A percentile compares a stretch with the other conserved stretches of the same genome.
These are phyloP conservation scores for Neopipo cinnamomea DNA, from an alignment of 2,113 vertebrate genomes.

Conservation along the genomic window DNA sequence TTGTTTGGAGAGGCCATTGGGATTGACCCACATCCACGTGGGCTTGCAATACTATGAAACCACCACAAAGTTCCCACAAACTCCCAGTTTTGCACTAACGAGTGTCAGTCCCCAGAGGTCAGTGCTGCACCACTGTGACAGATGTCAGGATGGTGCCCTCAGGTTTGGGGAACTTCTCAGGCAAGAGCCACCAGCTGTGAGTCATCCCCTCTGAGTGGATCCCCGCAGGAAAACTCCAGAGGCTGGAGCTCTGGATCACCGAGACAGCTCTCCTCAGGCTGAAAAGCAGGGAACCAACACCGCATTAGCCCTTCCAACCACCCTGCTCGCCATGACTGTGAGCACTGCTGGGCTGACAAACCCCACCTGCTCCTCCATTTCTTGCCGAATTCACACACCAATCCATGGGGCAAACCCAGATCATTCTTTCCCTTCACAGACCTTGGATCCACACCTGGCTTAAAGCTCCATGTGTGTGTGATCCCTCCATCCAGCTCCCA, in stretches of 20 bases:
- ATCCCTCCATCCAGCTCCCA: not conserved
- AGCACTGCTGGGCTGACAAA: accelerated
- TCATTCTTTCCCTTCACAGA: not conserved
- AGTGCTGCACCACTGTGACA: accelerated
- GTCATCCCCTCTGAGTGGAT: not conserved
- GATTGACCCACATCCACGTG: not conserved
- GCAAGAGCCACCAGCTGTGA: not conserved
- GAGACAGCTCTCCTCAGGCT: not conserved
- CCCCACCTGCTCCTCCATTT: not conserved
- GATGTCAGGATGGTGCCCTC: not conserved
- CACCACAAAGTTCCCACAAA: not conserved
- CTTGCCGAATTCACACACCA: not conserved
- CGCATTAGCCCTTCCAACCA: not conserved
- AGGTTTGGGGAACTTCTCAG: not conserved
- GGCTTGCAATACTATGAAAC: accelerated
- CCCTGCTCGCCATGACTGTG: too few relatives aligned
- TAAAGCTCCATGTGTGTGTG: accelerated
- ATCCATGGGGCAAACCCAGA: not conserved
- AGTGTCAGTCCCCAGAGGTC: not conserved
- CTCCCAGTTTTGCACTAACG: not conserved
- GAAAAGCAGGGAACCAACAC: not conserved
- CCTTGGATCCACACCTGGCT: not conserved
- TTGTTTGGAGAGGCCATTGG: not conserved
- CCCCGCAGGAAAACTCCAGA: not conserved
- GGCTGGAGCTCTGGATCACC: not conserved